Evolutionary conservation across 2,797 vertebrate species (phyloP).

Genomic region (Picus viridis): DNA sequence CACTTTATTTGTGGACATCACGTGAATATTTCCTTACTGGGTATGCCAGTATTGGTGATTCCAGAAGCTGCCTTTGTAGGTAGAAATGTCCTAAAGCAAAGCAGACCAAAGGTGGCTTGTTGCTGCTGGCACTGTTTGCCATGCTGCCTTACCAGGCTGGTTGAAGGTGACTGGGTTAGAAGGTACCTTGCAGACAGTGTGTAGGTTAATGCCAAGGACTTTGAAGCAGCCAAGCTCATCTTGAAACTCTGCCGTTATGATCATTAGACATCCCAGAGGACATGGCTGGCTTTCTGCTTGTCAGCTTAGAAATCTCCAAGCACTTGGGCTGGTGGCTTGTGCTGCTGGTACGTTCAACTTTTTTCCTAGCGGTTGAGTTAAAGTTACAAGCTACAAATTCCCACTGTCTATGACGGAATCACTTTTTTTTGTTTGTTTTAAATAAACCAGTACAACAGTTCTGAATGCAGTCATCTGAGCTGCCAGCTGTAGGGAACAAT

Average conservation of each 20-base stretch:
- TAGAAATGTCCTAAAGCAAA: background rate
- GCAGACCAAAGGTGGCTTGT: background rate
- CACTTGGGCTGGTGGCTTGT: background rate
- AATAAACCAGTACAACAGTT: background rate
- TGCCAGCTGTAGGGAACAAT: background rate
- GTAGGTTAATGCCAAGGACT: background rate
- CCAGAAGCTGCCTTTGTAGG: background rate
- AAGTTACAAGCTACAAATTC: background rate
- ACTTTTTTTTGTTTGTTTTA: no score
- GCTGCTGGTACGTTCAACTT: background rate
- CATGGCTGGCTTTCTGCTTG: background rate
- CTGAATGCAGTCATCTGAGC: background rate
- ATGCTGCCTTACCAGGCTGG: background rate
- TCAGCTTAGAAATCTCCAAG: background rate
- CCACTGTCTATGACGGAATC: background rate
- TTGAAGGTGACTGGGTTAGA: background rate
- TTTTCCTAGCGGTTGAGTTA: constrained; percentile 21
- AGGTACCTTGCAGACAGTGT: background rate
- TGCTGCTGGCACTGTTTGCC: background rate
- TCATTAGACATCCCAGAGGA: background rate
- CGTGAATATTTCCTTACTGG: background rate
- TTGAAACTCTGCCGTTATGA: background rate
- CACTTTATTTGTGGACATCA: background rate
- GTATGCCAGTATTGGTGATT: background rate
- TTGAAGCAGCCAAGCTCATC: background rate